Base-by-base conservation (phyloP, 2,888 invertebrate genomes). In the Mechanitis messenoides region DNA sequence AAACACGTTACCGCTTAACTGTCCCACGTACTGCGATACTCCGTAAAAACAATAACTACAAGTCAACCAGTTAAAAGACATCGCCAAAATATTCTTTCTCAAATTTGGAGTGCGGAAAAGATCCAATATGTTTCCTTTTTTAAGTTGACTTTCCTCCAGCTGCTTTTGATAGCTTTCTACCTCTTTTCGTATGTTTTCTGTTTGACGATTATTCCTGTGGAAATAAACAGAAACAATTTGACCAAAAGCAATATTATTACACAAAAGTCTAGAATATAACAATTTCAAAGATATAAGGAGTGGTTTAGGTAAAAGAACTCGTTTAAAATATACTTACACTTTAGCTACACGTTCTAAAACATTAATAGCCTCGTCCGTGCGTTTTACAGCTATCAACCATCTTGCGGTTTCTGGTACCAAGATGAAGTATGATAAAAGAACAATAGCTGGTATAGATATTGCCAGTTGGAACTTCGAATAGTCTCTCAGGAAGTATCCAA, bases 11-110 rank as follows among this genome's bases (percentile, higher is more conserved):
- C 96, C 96, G 50, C 93, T 94, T 45, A 95, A 84, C 74, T 95
- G 93, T 0, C 95, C 94, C 53, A 95, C 93, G 76, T 95, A 96
- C 77, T 96, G 95, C 0, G 95, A 94, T 38, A 96, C 93, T 1
- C 97, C 97, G 75, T 96, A 98, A 80, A 89, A 90, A 69, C 88
- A 90, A 68, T 97, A 92, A 54, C 96, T 95, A 65, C 96, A 95
- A 0, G 95, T 93, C 46, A 95, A 80, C 97, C 96, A 96, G 74
- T 94, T 94, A 71, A 94, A 93, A 56, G 93, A 92, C 84, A 95
- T 93, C 42, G 92, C 92, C 3, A 95, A 75, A 0, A 94, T 95
- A 73, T 95, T 94, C 60, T 91, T 84, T 60, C 95, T 84, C 80
- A 95, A 85, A 72, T 94, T 93, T 0, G 94, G 93, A 2, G 94